Percentiles rank a stretch among this genome's conserved stretches.
Conservation (phyloP, 2,113 vertebrate genomes). For the Gymnocephalus cernua region DNA sequence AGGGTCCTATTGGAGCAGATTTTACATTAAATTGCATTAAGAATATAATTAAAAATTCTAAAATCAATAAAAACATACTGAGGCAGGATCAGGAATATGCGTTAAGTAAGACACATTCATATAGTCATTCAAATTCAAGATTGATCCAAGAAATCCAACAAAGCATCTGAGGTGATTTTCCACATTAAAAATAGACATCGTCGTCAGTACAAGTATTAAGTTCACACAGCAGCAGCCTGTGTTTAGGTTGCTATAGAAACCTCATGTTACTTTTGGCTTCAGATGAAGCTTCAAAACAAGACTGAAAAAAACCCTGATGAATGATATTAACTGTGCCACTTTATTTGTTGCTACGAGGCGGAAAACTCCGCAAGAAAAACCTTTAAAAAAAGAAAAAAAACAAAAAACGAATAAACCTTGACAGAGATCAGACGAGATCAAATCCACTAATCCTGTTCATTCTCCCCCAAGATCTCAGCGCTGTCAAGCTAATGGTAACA, state of each 20-base stretch:
- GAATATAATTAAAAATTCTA: not conserved
- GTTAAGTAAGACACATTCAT: not conserved
- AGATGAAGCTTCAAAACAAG: constrained; percentile 65
- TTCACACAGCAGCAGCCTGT: constrained; percentile 72
- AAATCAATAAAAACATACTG: not conserved
- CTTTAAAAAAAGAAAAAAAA: not conserved
- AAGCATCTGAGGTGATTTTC: constrained; percentile 46
- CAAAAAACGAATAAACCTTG: not conserved
- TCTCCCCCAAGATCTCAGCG: not conserved
- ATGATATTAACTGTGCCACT: constrained; percentile 37
- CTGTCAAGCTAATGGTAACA: not conserved
- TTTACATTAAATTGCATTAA: not conserved
- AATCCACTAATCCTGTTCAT: constrained; percentile 5
- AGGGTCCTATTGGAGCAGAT: not conserved
- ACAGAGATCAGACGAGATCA: not conserved
- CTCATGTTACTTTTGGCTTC: constrained; percentile 77
- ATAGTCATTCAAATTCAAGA: constrained; percentile 27
- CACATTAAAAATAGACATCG: constrained; percentile 72
- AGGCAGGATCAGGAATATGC: not conserved
- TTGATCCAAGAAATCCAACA: constrained; percentile 15
- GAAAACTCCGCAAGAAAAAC: too few species aligned
- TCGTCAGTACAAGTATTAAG: constrained; percentile 62
- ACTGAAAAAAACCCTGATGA: constrained; percentile 16
- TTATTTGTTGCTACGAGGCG: constrained; percentile 29
- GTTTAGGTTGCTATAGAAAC: constrained; percentile 86